Evolutionary conservation across 2,888 invertebrate genomes (phyloP), one percentile per base, ranked within the genome.

Genomic region (Andrena bucephala): DNA sequence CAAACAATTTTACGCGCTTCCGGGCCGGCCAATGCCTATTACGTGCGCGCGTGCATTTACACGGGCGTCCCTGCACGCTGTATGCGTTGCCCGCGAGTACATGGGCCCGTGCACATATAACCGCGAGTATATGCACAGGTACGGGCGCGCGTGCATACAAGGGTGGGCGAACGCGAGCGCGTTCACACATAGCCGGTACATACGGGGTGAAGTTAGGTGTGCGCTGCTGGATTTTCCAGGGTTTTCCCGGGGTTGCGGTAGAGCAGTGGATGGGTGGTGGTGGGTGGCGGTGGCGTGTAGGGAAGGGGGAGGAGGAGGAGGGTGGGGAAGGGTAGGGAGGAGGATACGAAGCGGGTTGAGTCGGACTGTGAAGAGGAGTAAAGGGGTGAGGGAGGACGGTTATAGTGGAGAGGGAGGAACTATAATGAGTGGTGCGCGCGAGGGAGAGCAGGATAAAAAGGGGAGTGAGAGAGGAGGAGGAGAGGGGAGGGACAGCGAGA

Each of bases 181-280:
- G 70, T 66, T 66, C 77, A 65, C 73, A 82, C 77, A 84, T 69
- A 78, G 62, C 29, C 59, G 74, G 66, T 82, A 85, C 73, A 74
- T 76, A 84, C 68, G 79, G 85, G 90, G 91, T 90, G 87, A 92
- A 90, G 91, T 90, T 90, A 87, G 91, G 90, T 89, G 85, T 81
- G 77, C 85, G 87, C 87, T 90, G 91, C 91, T 93, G 93, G 93
- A 93, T 93, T 93, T 93, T 93, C 93, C 93, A 93, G 93, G 93
- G 92, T 93, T 93, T 93, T 93, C 93, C 93, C 93, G 92, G 93
- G 92, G 92, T 92, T 91, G 91, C 91, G 91, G 90, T 91, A 90
- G 91, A 91, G 88, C 89, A 87, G 83, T 86, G 90, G 87, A 87
- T 86, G 84, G 86, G 85, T 78, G 85, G 90, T 81, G 89, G 85